These are phyloP conservation scores for Sylvilagus floridanus DNA, from an alignment of 2,797 vertebrate genomes.

Conservation along the genomic window DNA sequence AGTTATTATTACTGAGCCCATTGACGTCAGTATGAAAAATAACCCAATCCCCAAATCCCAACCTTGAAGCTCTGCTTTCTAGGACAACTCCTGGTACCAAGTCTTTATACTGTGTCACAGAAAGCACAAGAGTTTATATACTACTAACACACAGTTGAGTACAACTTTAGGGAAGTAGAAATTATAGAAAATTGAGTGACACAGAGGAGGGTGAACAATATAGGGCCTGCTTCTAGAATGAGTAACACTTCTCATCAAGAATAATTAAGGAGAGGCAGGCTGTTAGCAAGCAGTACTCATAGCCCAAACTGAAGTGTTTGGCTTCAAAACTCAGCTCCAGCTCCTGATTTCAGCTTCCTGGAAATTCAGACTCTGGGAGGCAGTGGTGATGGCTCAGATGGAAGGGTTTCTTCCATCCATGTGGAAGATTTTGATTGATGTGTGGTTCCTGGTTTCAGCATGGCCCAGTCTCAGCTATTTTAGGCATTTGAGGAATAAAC, in stretches of 20 bases:
- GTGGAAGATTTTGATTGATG: too few relatives aligned
- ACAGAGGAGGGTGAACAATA: neutral
- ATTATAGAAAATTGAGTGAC: neutral
- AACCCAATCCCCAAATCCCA: neutral
- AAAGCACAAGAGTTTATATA: neutral
- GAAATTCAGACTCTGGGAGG: too few relatives aligned
- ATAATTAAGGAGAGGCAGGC: neutral
- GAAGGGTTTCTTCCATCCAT: too few relatives aligned
- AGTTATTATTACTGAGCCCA: too few relatives aligned
- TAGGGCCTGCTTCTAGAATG: neutral
- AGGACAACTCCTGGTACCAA: neutral
- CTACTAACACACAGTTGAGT: neutral
- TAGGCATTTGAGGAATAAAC: too few relatives aligned
- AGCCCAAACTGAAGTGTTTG: too few relatives aligned
- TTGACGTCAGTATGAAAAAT: neutral
- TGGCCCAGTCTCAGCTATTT: too few relatives aligned
- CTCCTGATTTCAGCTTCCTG: too few relatives aligned
- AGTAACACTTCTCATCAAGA: neutral
- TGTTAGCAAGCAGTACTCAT: too few relatives aligned
- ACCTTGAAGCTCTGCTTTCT: neutral
- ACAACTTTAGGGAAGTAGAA: neutral
- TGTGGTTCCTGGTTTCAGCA: too few relatives aligned
- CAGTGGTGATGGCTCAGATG: too few relatives aligned
- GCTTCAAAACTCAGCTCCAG: too few relatives aligned
- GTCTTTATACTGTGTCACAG: neutral